Evolutionary conservation across 2,797 vertebrate genomes (phyloP), one percentile per base, ranked within the genome.

Genomic region (Antrozous pallidus): DNA sequence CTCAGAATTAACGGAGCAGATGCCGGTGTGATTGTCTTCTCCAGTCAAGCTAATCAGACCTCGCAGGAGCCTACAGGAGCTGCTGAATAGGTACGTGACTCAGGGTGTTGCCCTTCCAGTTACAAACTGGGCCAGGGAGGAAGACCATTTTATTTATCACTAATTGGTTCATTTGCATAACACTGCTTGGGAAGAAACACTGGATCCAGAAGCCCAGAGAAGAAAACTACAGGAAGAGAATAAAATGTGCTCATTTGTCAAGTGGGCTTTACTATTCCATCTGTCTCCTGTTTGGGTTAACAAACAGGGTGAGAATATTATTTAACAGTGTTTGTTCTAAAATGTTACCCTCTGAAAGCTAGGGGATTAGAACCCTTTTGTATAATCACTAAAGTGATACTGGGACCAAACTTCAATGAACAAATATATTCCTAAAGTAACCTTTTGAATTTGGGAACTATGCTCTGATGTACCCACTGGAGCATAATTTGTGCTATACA

Each of bases 1-100:
- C 98, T 98, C 97, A 98, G 98, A 98, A 99, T 98, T 98, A 98
- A 98, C 98, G 16, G 98, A 99, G 98, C 99, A 99, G 99, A 99
- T 99, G 99, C 99, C 99, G 98, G 98, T 91, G 98, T 98, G 98
- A 99, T 99, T 99, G 99, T 98, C 98, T 98, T 98, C 98, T 98
- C 95, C 98, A 98, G 98, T 98, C 98, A 98, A 98, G 98, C 98
- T 98, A 98, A 98, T 98, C 98, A 98, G 98, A 98, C 97, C 98
- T 98, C 92, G 12, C 97, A 98, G 98, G 97, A 98, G 98, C 98
- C 98, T 97, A 97, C 80, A 96, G 98, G 98, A 98, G 94, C 85
- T 74, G 0, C 97, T 98, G 97, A 98, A 98, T 98, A 97, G 96
- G 97, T 98, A 98, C 98, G 98, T 98, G 98, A 98, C 98, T 98